These are phyloP conservation scores for Eubucco bourcierii DNA, from an alignment of 2,113 vertebrate species.

Conservation along the genomic window DNA sequence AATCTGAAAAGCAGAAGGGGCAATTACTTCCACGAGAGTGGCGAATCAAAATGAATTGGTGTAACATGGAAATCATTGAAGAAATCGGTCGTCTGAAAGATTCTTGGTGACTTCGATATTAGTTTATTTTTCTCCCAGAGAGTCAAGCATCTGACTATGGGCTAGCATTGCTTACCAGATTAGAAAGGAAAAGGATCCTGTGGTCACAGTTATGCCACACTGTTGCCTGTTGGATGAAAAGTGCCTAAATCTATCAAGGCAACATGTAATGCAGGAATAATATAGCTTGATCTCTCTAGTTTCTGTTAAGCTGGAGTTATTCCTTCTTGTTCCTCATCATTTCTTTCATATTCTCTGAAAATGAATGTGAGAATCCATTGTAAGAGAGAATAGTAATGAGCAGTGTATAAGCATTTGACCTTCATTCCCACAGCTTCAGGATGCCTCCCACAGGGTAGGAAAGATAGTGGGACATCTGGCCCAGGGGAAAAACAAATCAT, in stretches of 20 bases:
- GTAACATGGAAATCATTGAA: not conserved
- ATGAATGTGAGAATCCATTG: not conserved
- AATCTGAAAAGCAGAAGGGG: not conserved
- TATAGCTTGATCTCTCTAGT: not conserved
- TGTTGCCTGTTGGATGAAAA: accelerated
- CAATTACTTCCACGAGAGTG: not conserved
- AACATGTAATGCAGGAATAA: not conserved
- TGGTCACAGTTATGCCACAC: not conserved
- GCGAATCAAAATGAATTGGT: not conserved
- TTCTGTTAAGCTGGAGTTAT: not conserved
- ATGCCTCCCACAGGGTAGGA: too few relatives aligned
- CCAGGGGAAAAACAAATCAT: too few relatives aligned
- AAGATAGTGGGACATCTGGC: too few relatives aligned
- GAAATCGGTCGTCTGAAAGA: not conserved
- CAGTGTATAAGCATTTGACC: too few relatives aligned
- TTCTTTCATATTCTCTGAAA: not conserved
- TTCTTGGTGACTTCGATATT: not conserved
- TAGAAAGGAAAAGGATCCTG: not conserved
- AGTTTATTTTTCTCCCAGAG: not conserved
- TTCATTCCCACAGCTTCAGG: too few relatives aligned
- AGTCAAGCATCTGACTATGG: not conserved
- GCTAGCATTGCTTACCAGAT: not conserved
- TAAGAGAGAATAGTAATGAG: too few relatives aligned
- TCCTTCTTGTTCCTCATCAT: not conserved
- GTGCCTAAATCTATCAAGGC: not conserved